These are phyloP conservation scores for Alloplasta piceator DNA, from an alignment of 2,888 invertebrate genomes.

Conservation along the genomic window DNA sequence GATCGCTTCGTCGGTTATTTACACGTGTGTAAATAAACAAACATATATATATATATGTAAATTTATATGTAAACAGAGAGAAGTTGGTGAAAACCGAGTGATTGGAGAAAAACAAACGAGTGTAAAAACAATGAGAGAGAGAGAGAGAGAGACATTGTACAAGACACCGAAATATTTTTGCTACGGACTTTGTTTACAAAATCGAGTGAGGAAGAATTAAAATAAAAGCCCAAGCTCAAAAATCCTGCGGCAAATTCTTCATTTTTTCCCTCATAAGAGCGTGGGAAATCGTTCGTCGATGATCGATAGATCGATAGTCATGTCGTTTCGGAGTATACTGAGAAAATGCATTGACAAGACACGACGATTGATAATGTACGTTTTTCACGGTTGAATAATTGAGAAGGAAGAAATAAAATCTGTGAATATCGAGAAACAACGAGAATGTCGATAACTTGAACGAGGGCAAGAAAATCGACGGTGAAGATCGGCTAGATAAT, in stretches of 20 bases:
- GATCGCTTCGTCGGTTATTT: conserved; percentile 28
- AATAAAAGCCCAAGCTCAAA: conserved; percentile 7
- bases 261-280: conserved; percentile 21
- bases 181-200: conserved; percentile 70
- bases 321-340: conserved; percentile 76
- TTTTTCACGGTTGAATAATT: conserved; percentile 68
- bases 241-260: conserved; percentile 21
- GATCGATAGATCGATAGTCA: conserved; percentile 32
- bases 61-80: background rate
- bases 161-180: conserved; percentile 74
- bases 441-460: conserved; percentile 44
- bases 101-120: background rate
- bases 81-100: conserved; percentile 25
- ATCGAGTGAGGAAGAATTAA: background rate
- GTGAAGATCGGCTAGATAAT: background rate
- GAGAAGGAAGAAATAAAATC: conserved; percentile 1
- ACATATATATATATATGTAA: conserved; percentile 9
- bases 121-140: background rate
- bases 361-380: conserved; percentile 72
- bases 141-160: conserved; percentile 31
- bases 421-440: conserved; percentile 4
- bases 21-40: background rate
- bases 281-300: conserved; percentile 1
- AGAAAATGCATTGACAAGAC: conserved; percentile 76
- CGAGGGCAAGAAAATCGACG: background rate